Evolutionary conservation across 2,888 invertebrate species (phyloP), one percentile per base, ranked within the genome.

Genomic region (Ariolimax columbianus): DNA sequence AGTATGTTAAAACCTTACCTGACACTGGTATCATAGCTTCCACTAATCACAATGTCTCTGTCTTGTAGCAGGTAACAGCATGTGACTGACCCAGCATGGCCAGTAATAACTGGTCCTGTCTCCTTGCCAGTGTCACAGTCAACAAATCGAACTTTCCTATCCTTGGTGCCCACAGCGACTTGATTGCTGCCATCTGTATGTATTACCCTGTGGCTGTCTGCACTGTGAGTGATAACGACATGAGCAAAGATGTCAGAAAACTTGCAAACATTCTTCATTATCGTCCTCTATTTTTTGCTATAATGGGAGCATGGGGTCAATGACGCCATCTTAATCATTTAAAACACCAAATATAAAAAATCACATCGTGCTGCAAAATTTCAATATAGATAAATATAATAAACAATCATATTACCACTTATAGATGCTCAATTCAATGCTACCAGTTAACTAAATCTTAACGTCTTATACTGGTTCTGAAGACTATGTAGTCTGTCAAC

Each of bases 1-100:
- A 63, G n/a, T n/a, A n/a, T n/a, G 26, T 63, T 63, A 63, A 63
- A 63, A 63, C 14, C 83, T 59, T 85, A 93, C 93, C 94, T 91
- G 77, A 94, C 92, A 86, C 94, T 94, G 36, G 94, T 94, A 85
- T 94, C 94, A 89, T 93, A 94, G 88, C 94, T 94, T 73, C 94
- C 94, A 88, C 93, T 93, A 47, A 93, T 89, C 19, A 94, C 92
- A 30, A 91, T 89, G 9, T 90, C 90, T 77, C 89, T 89, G 66
- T 90, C 87, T 85, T 92, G 91, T 87, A 91, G 89, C 36, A 94
- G 87, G 75, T 89, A 89, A 19, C 94, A 91, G 88, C 93, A 93
- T 33, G 91, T 88, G 55, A 94, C 89, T n/a, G 93, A 93, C 7
- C 94, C 94, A 33, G 94, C 94, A 89, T 94, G 94, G 19, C 94